These are phyloP conservation scores for Hypena proboscidalis DNA, from an alignment of 2,888 invertebrate species.

Conservation along the genomic window DNA sequence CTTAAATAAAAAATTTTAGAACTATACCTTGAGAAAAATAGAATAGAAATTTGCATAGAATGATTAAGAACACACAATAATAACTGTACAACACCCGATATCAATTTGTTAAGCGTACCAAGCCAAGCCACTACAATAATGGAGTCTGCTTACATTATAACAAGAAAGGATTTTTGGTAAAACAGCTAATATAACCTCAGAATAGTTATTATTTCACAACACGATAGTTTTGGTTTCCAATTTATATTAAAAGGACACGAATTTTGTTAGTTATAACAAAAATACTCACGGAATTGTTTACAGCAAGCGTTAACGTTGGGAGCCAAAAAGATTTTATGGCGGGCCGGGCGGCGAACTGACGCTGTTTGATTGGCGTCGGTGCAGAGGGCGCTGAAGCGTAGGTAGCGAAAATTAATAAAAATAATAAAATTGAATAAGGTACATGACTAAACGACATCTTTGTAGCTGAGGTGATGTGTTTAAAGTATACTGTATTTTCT, in stretches of 20 bases:
- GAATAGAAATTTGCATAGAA: too few relatives aligned
- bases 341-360: slow-evolving; percentile 68
- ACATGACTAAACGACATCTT: too few relatives aligned
- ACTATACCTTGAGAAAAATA: too few relatives aligned
- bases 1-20: too few relatives aligned
- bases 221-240: background rate
- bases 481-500: too few relatives aligned
- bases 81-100: slow-evolving; percentile 12
- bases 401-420: slow-evolving; percentile 25
- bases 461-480: too few relatives aligned
- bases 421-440: too few relatives aligned
- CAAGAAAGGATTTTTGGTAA: slow-evolving; percentile 13
- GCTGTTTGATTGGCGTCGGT: slow-evolving; percentile 73
- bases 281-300: slow-evolving; percentile 79
- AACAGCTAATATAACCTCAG: background rate
- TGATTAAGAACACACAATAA: too few relatives aligned
- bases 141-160: slow-evolving; percentile 67
- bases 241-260: background rate
- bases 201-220: background rate
- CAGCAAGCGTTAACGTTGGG: slow-evolving; percentile 68
- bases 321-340: slow-evolving; percentile 75
- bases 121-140: slow-evolving; percentile 64
- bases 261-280: slow-evolving; percentile 37
- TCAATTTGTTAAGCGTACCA: slow-evolving; percentile 36
- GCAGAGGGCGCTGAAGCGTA: slow-evolving; percentile 72